Conservation (phyloP, 1,140 invertebrate species). For the Euschistus heros region DNA sequence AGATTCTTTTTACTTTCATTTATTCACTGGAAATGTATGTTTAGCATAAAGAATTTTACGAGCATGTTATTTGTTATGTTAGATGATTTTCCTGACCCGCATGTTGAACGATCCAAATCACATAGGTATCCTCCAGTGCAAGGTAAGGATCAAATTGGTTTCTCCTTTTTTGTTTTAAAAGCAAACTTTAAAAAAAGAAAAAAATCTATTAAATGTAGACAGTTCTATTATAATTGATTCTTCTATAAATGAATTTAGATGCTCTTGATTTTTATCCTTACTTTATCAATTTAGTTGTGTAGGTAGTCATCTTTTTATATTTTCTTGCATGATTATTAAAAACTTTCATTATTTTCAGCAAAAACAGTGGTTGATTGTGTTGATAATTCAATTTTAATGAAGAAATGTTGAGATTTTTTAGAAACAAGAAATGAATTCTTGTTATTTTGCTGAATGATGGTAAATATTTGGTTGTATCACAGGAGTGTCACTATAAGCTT, state of each 20-base stretch:
- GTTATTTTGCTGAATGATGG: no score
- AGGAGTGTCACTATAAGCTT: no score
- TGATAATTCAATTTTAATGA: no score
- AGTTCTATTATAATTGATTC: neutral
- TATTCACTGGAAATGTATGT: no score
- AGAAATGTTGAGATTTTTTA: no score
- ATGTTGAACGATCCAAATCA: constrained; percentile 35
- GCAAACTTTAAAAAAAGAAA: neutral
- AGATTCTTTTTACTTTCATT: no score
- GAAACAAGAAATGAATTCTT: no score
- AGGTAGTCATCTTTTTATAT: neutral
- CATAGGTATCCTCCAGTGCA: constrained; percentile 31
- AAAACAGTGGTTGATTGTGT: neutral
- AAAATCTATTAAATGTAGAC: neutral
- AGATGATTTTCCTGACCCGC: constrained; percentile 33
- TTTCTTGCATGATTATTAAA: neutral
- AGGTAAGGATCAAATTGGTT: constrained; percentile 16
- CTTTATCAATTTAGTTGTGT: neutral
- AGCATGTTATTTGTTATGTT: constrained; percentile 6
- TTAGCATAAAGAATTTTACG: neutral
- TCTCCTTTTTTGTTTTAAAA: constrained; percentile 1
- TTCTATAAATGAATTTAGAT: neutral
- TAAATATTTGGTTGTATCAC: no score
- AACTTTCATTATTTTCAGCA: neutral
- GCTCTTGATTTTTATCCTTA: neutral